Evolutionary conservation across 2,888 invertebrate genomes (phyloP), one percentile per base, ranked within the genome.

Genomic region (Hedychridium roseum): DNA sequence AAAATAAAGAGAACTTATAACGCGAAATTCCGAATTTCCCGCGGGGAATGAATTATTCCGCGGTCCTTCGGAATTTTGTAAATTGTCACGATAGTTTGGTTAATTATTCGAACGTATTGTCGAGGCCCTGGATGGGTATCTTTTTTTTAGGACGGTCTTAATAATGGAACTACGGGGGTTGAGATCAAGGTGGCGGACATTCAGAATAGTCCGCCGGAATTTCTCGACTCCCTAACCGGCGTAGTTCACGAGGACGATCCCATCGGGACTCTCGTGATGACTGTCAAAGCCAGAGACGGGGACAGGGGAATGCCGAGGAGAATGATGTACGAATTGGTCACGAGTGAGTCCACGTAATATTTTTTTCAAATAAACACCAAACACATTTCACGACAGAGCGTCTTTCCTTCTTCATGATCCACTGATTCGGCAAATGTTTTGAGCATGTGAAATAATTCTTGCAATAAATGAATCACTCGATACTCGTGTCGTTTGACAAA

Each of bases 141-240:
- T n/a, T n/a, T n/a, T n/a, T 51, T 35, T 11, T 65, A 92, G 92
- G 94, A 94, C 73, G 94, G 94, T 0, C 82, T 84, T 7, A 86
- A 90, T 61, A 87, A 87, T 64, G 87, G 88, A 0, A 85, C 86
- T 7, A 87, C 90, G 0, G 86, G 85, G 37, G 88, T 93, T 9
- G 88, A 89, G 68, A 86, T 94, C 17, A 87, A 88, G 56, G 89
- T 95, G 0, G 84, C 86, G 50, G 94, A 94, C 72, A 88, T 94
- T 0, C 94, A 94, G 81, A 92, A 94, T 76, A 89, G 88, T 1
- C 91, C 94, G 0, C 94, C 94, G 0, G 85, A 89, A 43, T 94
- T 94, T 80, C 85, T 87, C 35, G 92, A 92, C 0, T 86, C 92
- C 0, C 81, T 93, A 43, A 88, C 89, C 9, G 90, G 90, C 0